phyloP scores from a whole-genome alignment of 2,113 vertebrate species.

The Antigone vipio region DNA sequence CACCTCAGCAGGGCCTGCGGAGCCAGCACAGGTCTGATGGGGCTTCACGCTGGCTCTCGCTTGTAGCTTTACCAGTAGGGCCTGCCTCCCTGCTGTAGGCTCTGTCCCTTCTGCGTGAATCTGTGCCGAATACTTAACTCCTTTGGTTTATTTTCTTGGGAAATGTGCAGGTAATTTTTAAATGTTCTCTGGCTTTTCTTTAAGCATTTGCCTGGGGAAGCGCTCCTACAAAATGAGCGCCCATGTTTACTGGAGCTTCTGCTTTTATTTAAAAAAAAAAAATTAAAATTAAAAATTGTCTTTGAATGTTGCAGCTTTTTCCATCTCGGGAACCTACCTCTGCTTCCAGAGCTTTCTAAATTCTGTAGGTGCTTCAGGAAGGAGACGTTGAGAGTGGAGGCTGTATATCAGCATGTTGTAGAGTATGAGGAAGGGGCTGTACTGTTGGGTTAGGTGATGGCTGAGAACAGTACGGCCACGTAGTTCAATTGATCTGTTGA shows the following conservation, averaged over 20 bases:
- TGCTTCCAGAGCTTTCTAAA: too few species aligned
- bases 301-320: too few species aligned
- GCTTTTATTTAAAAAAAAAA: too few species aligned
- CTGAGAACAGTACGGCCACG: rapidly evolving
- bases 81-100: not conserved
- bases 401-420: too few species aligned
- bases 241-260: too few species aligned
- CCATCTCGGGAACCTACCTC: too few species aligned
- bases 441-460: not conserved
- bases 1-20: not conserved
- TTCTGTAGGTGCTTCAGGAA: not conserved
- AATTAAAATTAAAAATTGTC: too few species aligned
- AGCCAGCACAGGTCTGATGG: not conserved
- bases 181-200: not conserved
- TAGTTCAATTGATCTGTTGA: rapidly evolving
- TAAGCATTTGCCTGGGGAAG: not conserved
- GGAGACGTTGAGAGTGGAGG: not conserved
- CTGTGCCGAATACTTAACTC: not conserved
- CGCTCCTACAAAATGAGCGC: too few species aligned
- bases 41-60: not conserved
- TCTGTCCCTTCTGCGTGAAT: not conserved
- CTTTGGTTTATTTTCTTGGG: not conserved
- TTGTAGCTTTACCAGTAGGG: not conserved
- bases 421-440: not conserved
- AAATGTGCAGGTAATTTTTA: not conserved